Evolutionary conservation across 2,113 vertebrate species (phyloP), one percentile per base, ranked within the genome.

Genomic region (Gambusia holbrooki): DNA sequence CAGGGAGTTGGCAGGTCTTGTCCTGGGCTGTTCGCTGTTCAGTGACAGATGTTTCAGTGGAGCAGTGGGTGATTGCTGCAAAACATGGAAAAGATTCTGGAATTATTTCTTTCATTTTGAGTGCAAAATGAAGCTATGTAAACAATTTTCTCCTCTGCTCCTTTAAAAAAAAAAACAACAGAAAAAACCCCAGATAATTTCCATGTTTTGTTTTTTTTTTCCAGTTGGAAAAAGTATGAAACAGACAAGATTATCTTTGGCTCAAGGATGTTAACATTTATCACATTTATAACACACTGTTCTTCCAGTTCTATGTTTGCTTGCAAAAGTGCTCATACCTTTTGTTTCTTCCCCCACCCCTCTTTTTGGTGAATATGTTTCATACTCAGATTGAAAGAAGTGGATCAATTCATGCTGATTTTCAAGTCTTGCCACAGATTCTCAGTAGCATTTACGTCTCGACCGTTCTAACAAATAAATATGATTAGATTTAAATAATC

Each of bases 1-100:
- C 48, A 60, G 68, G 68, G 69, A 69, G 51, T 76, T 88, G 91
- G 86, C 84, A 76, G 69, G 29, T 66, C 2, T 65, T 17, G 28
- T 76, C 71, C 66, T 61, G 37, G 66, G 71, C 48, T 73, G 64
- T 33, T 48, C 69, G 33, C 58, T 79, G 65, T 71, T 63, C 71
- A 58, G 22, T 66, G 85, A 80, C 76, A 83, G 79, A 85, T 82
- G 83, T 74, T 84, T 37, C 71, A 71, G n/a, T 63, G 61, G 67
- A 74, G 63, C 28, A 62, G 66, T 51, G 30, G 37, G 60, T 70
- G 15, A 76, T 74, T 19, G 48, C 64, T 64, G 29, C n/a, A 30
- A 54, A 19, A 58, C 32, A 48, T 27, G 60, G 70, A 63, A 63
- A 9, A 54, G 71, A 33, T 37, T 10, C 17, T 65, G 28, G 3